Evolutionary conservation across 2,113 vertebrate species (phyloP).

Genomic region (Rhabdornis inornatus): DNA sequence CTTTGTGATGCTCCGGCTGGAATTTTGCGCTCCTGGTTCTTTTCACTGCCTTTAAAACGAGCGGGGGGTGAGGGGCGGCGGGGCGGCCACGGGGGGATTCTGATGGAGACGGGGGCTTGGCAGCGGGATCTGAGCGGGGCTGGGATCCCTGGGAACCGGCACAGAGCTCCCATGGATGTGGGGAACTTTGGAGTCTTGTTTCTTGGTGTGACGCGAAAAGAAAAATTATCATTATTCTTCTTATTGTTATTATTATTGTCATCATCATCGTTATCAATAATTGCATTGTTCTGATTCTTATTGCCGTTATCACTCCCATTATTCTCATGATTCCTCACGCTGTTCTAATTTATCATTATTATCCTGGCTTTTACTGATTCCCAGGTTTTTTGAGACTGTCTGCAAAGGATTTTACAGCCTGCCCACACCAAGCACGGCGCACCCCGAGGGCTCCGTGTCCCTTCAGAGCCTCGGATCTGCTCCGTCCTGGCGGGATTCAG

Average conservation of each 20-base stretch:
- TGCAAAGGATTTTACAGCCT: background rate
- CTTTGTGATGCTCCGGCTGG: background rate
- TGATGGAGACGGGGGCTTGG: background rate
- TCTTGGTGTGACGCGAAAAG: background rate
- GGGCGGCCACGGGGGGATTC: fast-evolving
- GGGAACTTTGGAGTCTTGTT: fast-evolving
- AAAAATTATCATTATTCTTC: background rate
- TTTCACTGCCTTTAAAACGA: background rate
- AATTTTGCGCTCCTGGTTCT: background rate
- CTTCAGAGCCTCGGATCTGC: fast-evolving
- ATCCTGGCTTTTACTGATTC: background rate
- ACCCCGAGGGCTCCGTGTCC: fast-evolving
- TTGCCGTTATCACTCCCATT: background rate
- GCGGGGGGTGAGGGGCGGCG: background rate
- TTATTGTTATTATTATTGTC: too few relatives aligned
- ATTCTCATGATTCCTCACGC: background rate
- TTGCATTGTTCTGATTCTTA: background rate
- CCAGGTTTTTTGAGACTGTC: fast-evolving
- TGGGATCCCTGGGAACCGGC: too few relatives aligned
- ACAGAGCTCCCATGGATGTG: fast-evolving
- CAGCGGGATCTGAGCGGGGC: background rate
- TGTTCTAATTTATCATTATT: background rate
- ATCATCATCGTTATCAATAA: too few relatives aligned
- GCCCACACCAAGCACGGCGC: fast-evolving
- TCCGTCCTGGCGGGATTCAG: fast-evolving